phyloP scores from a whole-genome alignment of 1,140 invertebrate genomes.

The Drosophila persimilis region DNA sequence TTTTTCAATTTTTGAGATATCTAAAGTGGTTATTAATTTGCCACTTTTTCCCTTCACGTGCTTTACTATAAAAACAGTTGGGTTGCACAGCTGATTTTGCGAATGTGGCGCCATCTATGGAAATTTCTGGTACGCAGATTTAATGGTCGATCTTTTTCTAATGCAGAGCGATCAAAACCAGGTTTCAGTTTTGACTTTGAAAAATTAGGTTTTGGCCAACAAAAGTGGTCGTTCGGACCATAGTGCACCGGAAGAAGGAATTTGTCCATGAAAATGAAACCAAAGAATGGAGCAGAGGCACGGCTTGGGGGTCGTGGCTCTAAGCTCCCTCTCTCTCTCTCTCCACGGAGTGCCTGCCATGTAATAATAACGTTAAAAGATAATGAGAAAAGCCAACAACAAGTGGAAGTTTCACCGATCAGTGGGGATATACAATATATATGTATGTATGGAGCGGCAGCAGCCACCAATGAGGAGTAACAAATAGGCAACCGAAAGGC shows the following conservation, averaged over 20 bases:
- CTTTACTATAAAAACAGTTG: too few relatives aligned
- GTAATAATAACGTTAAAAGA: slow-evolving; percentile 78
- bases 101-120: too few relatives aligned
- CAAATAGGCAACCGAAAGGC: slow-evolving; percentile 70
- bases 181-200: too few relatives aligned
- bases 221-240: too few relatives aligned
- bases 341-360: slow-evolving; percentile 46
- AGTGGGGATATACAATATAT: background rate
- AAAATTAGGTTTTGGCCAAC: too few relatives aligned
- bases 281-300: background rate
- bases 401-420: slow-evolving; percentile 42
- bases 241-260: slow-evolving; percentile 28
- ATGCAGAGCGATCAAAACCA: too few relatives aligned
- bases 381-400: slow-evolving; percentile 63
- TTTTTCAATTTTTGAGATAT: too few relatives aligned
- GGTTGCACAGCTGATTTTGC: too few relatives aligned
- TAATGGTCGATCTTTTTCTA: too few relatives aligned
- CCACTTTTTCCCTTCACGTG: too few relatives aligned
- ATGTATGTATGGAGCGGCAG: background rate
- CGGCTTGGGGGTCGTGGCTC: slow-evolving; percentile 3
- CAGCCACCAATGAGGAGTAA: slow-evolving; percentile 42
- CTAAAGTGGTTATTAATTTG: too few relatives aligned
- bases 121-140: too few relatives aligned
- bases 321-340: slow-evolving; percentile 3
- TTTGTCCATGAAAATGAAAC: slow-evolving; percentile 16